phyloP scores from a whole-genome alignment of 2,888 invertebrate species.

The Drosophila greeni region DNA sequence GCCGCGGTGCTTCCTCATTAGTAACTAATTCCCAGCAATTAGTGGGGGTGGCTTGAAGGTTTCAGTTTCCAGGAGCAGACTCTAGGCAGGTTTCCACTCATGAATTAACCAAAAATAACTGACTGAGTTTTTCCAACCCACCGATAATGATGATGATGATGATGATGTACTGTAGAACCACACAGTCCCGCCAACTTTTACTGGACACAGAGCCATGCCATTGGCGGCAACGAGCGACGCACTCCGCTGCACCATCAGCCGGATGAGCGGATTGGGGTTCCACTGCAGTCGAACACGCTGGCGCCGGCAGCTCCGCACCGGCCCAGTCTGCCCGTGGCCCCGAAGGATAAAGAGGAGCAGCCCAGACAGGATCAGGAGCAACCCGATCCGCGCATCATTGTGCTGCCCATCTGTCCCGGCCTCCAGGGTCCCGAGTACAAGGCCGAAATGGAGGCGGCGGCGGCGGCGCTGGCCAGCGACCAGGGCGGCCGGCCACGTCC shows the following conservation, averaged over 20 bases:
- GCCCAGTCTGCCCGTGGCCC: conserved; percentile 79
- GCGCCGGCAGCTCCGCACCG: conserved; percentile 81
- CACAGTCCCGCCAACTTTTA: conserved; percentile 81
- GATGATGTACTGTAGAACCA: conserved; percentile 65
- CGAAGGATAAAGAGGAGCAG: conserved; percentile 54
- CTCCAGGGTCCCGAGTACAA: conserved; percentile 76
- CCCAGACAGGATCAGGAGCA: conserved; percentile 35
- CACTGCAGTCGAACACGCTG: conserved; percentile 81
- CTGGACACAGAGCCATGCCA: conserved; percentile 88
- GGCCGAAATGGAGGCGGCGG: conserved; percentile 76
- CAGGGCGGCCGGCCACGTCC: conserved; percentile 66
- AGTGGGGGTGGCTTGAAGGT: conserved; percentile 5
- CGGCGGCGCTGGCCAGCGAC: conserved; percentile 66
- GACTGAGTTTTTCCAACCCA: conserved; percentile 53
- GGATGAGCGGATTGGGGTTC: conserved; percentile 78
- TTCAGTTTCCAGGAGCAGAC: conserved; percentile 13
- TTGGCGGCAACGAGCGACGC: conserved; percentile 81
- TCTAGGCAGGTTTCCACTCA: conserved; percentile 18
- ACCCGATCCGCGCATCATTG: conserved; percentile 76
- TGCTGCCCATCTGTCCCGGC: conserved; percentile 76
- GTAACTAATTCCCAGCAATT: conserved; percentile 29
- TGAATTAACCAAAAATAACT: conserved; percentile 39
- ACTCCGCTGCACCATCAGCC: conserved; percentile 77
- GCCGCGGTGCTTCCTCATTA: conserved; percentile 9
- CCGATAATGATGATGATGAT: conserved; percentile 5